Base-by-base conservation (phyloP, 2,888 invertebrate genomes). In the Diarsia rubi region DNA sequence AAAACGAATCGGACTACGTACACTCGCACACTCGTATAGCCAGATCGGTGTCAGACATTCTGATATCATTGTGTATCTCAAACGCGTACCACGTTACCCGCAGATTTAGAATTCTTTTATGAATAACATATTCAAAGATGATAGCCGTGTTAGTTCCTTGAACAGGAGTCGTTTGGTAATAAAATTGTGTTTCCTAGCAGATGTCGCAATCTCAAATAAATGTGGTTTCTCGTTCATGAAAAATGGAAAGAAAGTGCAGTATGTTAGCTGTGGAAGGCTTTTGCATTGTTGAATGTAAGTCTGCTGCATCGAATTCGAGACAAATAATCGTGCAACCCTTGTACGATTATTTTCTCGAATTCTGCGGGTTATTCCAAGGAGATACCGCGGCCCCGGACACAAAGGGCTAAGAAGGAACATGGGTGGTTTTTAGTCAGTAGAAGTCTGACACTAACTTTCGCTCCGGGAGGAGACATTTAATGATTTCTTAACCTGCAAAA, bases 1-100 rank as follows among this genome's bases (percentile, higher is more conserved):
- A 86, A 86, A 89, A 88, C 83, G 86, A 91, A 90, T 90, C 85
- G 90, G 87, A 88, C 83, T 78, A 75, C 75, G 81, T 24, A 62
- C 62, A 62, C n/a, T 52, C 52, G 52, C 75, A 52, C 62, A 62
- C n/a, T 62, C n/a, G 42, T 77, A 73, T 78, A 64, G 69, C 79
- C 65, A 72, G 82, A 82, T 88, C 83, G 78, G 73, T 80, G 78
- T 78, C 82, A 88, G 80, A 63, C 83, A 66, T 77, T 86, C 42
- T 71, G 82, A 84, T 87, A 88, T 79, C 78, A 86, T 75, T 87
- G 74, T 83, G 86, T 87, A 87, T 79, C 86, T 79, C 75, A 54
- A 73, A 69, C 70, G 74, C 78, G 81, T 74, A 63, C 52, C 44
- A 31, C 85, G 76, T 82, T 74, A 68, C 75, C 64, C 67, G 31